These are phyloP conservation scores for Dipodomys spectabilis DNA, from an alignment of 2,113 vertebrate genomes.

Conservation along the genomic window DNA sequence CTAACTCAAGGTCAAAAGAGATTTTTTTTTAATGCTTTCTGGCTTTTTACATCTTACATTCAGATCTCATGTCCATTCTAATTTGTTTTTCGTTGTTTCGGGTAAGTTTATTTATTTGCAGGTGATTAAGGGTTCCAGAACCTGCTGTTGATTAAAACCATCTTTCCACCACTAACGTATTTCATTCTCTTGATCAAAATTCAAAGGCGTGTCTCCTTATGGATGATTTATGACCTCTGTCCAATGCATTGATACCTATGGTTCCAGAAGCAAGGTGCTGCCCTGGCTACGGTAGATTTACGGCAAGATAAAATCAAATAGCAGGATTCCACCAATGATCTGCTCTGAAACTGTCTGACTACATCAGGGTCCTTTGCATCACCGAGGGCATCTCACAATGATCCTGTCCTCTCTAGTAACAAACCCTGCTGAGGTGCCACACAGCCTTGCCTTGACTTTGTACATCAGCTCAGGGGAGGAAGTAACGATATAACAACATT, in stretches of 20 bases:
- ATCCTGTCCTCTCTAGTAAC: background rate
- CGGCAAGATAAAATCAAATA: fast-evolving
- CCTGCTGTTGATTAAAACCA: background rate
- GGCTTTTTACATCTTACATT: background rate
- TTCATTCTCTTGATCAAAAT: background rate
- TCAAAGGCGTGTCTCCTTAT: background rate
- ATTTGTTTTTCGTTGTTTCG: background rate
- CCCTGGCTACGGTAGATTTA: background rate
- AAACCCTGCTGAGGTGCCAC: background rate
- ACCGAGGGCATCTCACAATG: background rate
- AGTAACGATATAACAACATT: background rate
- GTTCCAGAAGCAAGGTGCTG: background rate
- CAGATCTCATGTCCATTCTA: background rate
- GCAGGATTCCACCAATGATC: background rate
- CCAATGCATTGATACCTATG: background rate
- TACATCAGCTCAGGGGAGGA: background rate
- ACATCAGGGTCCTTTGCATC: background rate
- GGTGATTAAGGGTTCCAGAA: too few relatives aligned
- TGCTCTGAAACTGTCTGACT: background rate
- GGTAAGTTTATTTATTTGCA: background rate
- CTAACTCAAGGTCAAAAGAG: background rate
- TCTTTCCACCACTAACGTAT: background rate
- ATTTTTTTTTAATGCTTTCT: background rate
- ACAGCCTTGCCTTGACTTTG: background rate
- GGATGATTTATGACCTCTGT: background rate